These are phyloP conservation scores for Archivesica marissinica DNA, from an alignment of 1,140 invertebrate species.

Conservation along the genomic window DNA sequence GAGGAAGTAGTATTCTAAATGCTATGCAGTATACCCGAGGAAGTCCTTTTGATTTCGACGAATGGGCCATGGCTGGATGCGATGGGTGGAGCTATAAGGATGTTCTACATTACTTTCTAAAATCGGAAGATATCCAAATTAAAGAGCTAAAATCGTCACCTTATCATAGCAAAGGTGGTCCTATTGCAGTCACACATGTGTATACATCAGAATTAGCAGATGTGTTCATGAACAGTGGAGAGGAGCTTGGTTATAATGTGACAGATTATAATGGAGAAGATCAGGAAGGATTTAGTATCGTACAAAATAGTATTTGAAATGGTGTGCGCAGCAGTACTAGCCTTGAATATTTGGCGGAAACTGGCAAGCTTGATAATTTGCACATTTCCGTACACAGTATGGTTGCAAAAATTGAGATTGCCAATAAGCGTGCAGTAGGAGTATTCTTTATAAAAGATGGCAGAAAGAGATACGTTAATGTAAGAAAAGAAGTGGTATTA, in stretches of 20 bases:
- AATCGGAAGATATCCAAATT: conserved; percentile 85
- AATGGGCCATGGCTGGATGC: conserved; percentile 95
- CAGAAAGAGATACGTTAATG: conserved; percentile 11
- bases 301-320: conserved; percentile 11
- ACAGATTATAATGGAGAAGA: conserved; percentile 60
- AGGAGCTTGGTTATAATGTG: conserved; percentile 81
- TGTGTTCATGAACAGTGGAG: not conserved
- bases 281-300: conserved; percentile 9
- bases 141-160: not conserved
- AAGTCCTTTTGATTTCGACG: conserved; percentile 95
- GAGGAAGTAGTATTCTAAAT: conserved; percentile 95
- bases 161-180: conserved; percentile 31
- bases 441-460: conserved; percentile 17
- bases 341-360: not conserved
- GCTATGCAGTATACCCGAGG: conserved; percentile 98
- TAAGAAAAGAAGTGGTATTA: conserved; percentile 91
- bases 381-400: not conserved
- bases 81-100: conserved; percentile 95
- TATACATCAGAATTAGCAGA: not conserved
- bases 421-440: conserved; percentile 28
- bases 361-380: not conserved
- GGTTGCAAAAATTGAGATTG: not conserved
- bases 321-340: not conserved
- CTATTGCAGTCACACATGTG: not conserved
- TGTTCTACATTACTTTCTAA: conserved; percentile 95